Base-by-base conservation (phyloP, 2,888 invertebrate species). In the Abrostola tripartita region DNA sequence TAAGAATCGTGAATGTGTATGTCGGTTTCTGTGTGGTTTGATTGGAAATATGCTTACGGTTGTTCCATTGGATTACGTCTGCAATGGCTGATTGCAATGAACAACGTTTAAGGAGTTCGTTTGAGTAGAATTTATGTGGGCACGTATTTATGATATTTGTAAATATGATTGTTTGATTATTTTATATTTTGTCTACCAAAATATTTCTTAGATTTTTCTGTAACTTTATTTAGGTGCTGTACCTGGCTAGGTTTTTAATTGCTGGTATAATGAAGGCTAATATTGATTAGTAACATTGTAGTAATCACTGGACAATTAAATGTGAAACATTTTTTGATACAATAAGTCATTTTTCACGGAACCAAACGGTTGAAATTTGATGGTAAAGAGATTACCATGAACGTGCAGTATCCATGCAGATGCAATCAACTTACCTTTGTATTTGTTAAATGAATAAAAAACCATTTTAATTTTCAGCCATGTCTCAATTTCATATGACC, bases 41-140 rank as follows among this genome's bases (percentile, higher is more conserved):
- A 93, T 93, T 92, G 92, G 90, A 88, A 92, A 91, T 92, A 92
- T 92, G 92, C 90, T 92, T 92, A 90, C 87, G 82, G 86, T 79
- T 85, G 89, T 88, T 88, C 78, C 79, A 87, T 90, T 86, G 87
- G 88, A 92, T 92, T 88, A 89, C 74, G 82, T 79, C 78, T 89
- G 89, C 88, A 88, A 63, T 70, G 81, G 79, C 79, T 91, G 91
- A 91, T 90, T 91, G 90, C 88, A 84, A 75, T 71, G 73, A 72
- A 66, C 67, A 78, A 74, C 77, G 75, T 77, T 82, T 81, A 79
- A 79, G 70, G 52, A 66, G 44, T 50, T 47, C 56, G 55, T 68
- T 65, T 51, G 56, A 64, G 61, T 11, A 49, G 37, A 24, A 9
- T 52, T 52, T 50, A 38, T 60, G 42, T 38, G 38, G 38, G 9